These are phyloP conservation scores for Lacerta bilineata DNA, from an alignment of 2,797 vertebrate genomes.

Conservation along the genomic window DNA sequence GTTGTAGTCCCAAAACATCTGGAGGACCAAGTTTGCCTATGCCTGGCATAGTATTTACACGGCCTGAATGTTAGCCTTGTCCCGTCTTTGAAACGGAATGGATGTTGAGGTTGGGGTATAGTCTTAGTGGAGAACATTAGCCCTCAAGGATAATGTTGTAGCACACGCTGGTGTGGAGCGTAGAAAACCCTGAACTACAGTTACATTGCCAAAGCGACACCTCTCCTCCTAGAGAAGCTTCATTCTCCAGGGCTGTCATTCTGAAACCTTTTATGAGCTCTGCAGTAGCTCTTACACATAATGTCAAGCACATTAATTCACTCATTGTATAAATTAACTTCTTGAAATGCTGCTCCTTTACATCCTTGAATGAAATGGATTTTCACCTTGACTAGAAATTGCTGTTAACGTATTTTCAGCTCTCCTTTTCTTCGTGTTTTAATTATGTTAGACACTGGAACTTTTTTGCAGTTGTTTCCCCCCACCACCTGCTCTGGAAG, in stretches of 20 bases:
- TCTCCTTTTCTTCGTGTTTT: constrained; percentile 44
- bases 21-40: no score
- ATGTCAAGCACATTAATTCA: constrained; percentile 41
- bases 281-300: constrained; percentile 36
- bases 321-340: constrained; percentile 58
- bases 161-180: constrained; percentile 25
- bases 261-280: constrained; percentile 33
- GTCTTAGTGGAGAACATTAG: not conserved
- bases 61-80: constrained; percentile 17
- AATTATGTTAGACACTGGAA: constrained; percentile 34
- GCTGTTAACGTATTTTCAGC: constrained; percentile 14
- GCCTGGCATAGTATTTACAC: no score
- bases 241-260: constrained; percentile 19
- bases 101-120: constrained; percentile 6
- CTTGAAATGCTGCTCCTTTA: constrained; percentile 57
- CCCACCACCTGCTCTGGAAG: constrained; percentile 15
- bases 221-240: constrained; percentile 25
- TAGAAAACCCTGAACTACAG: not conserved
- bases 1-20: no score
- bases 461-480: not conserved
- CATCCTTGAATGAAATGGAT: constrained; percentile 55
- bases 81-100: not conserved
- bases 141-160: constrained; percentile 18
- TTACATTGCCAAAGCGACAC: not conserved
- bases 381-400: constrained; percentile 51